A percentile compares a stretch with the other conserved stretches of the same genome.
phyloP scores from a whole-genome alignment of 2,888 invertebrate genomes.

The Morinoia aosen region DNA sequence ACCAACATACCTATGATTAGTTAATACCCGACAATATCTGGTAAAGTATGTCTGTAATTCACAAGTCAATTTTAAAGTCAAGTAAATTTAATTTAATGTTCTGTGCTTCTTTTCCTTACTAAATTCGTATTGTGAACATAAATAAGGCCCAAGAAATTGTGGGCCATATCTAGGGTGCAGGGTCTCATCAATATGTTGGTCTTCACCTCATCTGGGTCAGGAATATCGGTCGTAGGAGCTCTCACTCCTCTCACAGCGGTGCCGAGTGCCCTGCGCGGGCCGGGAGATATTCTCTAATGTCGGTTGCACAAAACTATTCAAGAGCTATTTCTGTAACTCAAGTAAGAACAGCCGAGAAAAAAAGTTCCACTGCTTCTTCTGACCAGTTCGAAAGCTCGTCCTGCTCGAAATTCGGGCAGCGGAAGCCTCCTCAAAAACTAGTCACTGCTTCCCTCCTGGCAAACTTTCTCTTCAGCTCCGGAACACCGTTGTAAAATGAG shows the following conservation, averaged over 20 bases:
- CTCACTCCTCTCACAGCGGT: no score
- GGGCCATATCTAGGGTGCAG: no score
- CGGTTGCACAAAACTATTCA: not conserved
- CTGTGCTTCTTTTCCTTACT: no score
- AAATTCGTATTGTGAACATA: no score
- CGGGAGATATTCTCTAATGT: no score
- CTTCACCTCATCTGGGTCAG: not conserved
- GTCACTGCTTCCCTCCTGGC: slow-evolving; percentile 10
- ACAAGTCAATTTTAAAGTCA: no score
- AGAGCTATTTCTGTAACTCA: not conserved
- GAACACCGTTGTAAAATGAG: not conserved
- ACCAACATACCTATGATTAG: no score
- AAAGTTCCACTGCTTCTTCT: not conserved
- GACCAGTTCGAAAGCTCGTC: slow-evolving; percentile 47
- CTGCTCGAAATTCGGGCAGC: not conserved
- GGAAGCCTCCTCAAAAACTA: not conserved
- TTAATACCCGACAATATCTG: no score
- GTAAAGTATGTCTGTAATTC: no score
- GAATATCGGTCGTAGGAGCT: not conserved
- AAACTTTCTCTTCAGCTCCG: not conserved
- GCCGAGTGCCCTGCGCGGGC: no score
- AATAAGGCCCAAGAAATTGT: no score
- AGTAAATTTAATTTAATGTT: no score
- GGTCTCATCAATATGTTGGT: not conserved
- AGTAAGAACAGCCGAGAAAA: not conserved